Evolutionary conservation across 2,113 vertebrate species (phyloP).

Genomic region (Noctilio leporinus): DNA sequence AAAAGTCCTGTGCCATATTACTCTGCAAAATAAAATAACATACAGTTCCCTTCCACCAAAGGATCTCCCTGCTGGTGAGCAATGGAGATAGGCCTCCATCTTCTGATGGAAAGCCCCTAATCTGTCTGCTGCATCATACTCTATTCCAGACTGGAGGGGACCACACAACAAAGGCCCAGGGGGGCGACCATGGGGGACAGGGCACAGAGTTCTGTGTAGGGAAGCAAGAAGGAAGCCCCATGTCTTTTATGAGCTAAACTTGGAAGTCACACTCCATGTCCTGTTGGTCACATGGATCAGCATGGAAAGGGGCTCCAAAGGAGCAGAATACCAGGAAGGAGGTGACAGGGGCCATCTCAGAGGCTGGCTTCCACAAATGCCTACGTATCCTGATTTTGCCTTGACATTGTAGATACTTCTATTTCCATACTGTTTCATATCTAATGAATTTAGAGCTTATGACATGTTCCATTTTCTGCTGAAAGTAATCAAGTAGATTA

Average conservation of each 20-base stretch:
- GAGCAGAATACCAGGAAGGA: neutral
- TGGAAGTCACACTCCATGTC: neutral
- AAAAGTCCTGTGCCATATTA: neutral
- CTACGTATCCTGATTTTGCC: neutral
- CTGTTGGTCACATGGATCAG: neutral
- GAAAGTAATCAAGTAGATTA: neutral
- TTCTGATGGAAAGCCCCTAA: neutral
- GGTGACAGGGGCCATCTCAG: neutral
- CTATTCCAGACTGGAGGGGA: neutral
- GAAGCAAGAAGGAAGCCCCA: neutral
- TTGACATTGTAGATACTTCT: neutral
- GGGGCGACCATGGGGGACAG: no score
- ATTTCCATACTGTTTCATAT: neutral
- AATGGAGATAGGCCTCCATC: neutral
- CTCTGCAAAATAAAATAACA: neutral
- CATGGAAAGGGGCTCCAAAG: neutral
- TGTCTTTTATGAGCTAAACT: neutral
- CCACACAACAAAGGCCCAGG: neutral
- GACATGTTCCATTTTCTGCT: slow-evolving; percentile 33
- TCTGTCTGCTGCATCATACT: neutral
- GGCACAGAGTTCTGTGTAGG: neutral
- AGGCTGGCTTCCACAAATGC: neutral
- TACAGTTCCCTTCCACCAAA: neutral
- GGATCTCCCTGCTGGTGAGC: neutral
- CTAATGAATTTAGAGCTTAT: neutral